Base-by-base conservation (phyloP, 2,888 invertebrate genomes). In the Teleiodes luculella region DNA sequence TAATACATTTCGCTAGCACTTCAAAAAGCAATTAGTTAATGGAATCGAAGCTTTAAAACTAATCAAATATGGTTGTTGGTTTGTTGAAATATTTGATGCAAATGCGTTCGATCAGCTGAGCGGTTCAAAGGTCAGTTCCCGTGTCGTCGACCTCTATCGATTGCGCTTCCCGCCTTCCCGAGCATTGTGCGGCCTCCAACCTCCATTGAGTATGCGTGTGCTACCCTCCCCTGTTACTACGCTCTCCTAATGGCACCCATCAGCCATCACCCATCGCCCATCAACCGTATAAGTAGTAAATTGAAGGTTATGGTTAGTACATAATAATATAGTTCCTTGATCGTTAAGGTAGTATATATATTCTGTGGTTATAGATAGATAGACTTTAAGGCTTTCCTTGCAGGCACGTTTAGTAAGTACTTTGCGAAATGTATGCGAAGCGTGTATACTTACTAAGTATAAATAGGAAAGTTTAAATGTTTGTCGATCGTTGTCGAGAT, bases 131-230 rank as follows among this genome's bases (percentile, higher is more conserved):
- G 87, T 89, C 85, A 87, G 82, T 84, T 84, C 80, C 79, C 78
- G 83, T 82, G 87, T 76, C 88, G 73, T 76, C 78, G 88, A 88
- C 82, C 88, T 71, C 77, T 28, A 87, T 89, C 88, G 87, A 88
- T 87, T 80, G 78, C 71, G 76, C 76, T 86, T 86, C 86, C 87
- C 85, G 80, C 75, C 79, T 75, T 43, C 73, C 72, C 72, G 66
- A 72, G 46, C 75, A 74, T 76, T 76, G 77, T 77, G 71, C 59
- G 73, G 71, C 73, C 76, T 76, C 78, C 80, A 82, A 80, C 74
- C 76, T 76, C 79, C 80, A 83, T 80, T 81, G 74, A 81, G 80
- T 72, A 76, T 53, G 53, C 56, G 49, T 53, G 45, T 18, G 37
- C 39, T 52, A 45, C 52, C 52, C 45, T 45, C 51, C 36, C 39